A percentile compares a stretch with the other conserved stretches of the same genome.
These are phyloP conservation scores for Hymenochirus boettgeri DNA, from an alignment of 2,113 vertebrate genomes.

Conservation along the genomic window DNA sequence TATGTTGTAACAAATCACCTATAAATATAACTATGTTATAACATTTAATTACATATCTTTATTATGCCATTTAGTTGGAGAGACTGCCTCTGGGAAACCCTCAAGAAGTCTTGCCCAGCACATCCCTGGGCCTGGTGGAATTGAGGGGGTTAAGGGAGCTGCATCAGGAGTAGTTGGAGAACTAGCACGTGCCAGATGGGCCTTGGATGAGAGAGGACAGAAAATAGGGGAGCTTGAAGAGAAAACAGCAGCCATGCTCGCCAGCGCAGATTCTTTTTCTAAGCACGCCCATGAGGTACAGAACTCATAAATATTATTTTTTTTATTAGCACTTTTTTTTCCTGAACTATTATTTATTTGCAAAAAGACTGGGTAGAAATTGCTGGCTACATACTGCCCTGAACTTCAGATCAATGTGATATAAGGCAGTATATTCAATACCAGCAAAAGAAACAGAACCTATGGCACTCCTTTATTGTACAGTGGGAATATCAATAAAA, in stretches of 20 bases:
- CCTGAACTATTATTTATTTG: not conserved
- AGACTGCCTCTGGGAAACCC: conserved; percentile 86
- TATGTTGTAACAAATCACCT: no score
- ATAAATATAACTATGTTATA: no score
- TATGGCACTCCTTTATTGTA: no score
- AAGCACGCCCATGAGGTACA: conserved; percentile 92
- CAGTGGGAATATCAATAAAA: no score
- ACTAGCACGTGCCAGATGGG: conserved; percentile 85
- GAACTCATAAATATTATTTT: not conserved
- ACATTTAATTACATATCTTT: no score
- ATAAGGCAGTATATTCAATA: no score
- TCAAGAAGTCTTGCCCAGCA: conserved; percentile 93
- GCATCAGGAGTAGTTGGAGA: conserved; percentile 92
- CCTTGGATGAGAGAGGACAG: conserved; percentile 94
- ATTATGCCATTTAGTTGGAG: conserved; percentile 72
- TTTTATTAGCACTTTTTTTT: not conserved
- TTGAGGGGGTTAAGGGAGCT: conserved; percentile 95
- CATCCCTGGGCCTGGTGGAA: conserved; percentile 89
- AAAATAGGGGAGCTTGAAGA: conserved; percentile 94
- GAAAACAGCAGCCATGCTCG: conserved; percentile 93
- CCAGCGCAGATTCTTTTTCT: conserved; percentile 93
- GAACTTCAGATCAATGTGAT: no score
- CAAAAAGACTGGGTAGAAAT: no score
- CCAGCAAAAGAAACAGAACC: no score
- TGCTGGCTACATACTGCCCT: no score